Percentiles rank a stretch among this genome's conserved stretches.
These are phyloP conservation scores for Galaxias olidus DNA, from an alignment of 2,797 vertebrate species.

Conservation along the genomic window DNA sequence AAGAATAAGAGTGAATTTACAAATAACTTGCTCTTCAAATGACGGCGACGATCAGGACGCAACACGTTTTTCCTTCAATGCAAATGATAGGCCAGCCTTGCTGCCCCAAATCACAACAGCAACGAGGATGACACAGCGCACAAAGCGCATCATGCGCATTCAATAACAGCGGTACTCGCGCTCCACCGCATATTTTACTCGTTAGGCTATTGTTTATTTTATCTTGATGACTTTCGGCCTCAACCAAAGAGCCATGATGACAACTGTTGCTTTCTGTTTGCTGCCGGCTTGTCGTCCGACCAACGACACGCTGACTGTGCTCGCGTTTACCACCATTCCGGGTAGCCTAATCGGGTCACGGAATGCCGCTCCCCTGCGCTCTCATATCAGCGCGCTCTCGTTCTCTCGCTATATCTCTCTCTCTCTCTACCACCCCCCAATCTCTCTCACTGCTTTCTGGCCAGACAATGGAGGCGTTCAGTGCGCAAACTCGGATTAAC, in stretches of 20 bases:
- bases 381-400: conserved; percentile 52
- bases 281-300: conserved; percentile 34
- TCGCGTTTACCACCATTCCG: conserved; percentile 38
- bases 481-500: conserved; percentile 75
- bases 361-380: conserved; percentile 64
- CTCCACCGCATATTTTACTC: conserved; percentile 10
- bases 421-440: conserved; percentile 32
- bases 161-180: conserved; percentile 8
- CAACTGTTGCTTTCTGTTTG: conserved; percentile 71
- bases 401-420: conserved; percentile 11
- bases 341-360: conserved; percentile 62
- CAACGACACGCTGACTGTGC: conserved; percentile 16
- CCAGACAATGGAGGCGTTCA: conserved; percentile 74
- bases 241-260: conserved; percentile 69
- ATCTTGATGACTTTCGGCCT: conserved; percentile 29
- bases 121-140: conserved; percentile 28
- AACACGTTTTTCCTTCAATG: conserved; percentile 43
- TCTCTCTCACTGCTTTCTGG: conserved; percentile 46
- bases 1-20: conserved; percentile 31
- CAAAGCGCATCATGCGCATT: conserved; percentile 22
- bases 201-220: conserved; percentile 10
- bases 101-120: conserved; percentile 46
- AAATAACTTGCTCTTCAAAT: conserved; percentile 20
- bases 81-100: conserved; percentile 35
- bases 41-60: conserved; percentile 26